These are phyloP conservation scores for Drosophila punjabiensis DNA, from an alignment of 1,140 invertebrate genomes.

Conservation along the genomic window DNA sequence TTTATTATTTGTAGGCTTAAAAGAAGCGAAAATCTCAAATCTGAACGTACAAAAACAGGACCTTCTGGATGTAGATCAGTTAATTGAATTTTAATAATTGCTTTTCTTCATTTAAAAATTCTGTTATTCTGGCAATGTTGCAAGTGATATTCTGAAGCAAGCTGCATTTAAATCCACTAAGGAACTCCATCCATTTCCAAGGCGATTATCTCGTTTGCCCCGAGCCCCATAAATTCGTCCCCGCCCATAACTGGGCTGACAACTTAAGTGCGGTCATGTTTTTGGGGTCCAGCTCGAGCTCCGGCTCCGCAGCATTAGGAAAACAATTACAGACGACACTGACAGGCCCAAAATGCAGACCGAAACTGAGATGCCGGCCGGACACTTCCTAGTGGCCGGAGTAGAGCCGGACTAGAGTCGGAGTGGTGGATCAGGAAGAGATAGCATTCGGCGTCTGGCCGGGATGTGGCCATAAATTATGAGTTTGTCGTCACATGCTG, in stretches of 20 bases:
- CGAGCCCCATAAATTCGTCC: slow-evolving; percentile 63
- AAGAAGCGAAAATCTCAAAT: not conserved
- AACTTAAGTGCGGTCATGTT: slow-evolving; percentile 77
- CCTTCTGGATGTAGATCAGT: too few relatives aligned
- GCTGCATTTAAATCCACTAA: slow-evolving; percentile 24
- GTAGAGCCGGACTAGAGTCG: not conserved
- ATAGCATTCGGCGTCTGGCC: slow-evolving; percentile 65
- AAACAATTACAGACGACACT: slow-evolving; percentile 77
- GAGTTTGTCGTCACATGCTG: slow-evolving; percentile 75
- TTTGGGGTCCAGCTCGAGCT: slow-evolving; percentile 48
- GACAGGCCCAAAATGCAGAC: slow-evolving; percentile 45
- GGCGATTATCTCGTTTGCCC: slow-evolving; percentile 38
- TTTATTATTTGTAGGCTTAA: slow-evolving; percentile 16
- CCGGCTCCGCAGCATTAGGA: slow-evolving; percentile 62
- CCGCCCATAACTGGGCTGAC: slow-evolving; percentile 70
- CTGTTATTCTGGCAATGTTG: not conserved
- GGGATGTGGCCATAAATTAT: slow-evolving; percentile 73
- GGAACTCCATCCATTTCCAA: slow-evolving; percentile 10
- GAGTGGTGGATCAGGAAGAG: slow-evolving; percentile 36
- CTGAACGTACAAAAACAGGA: too few relatives aligned
- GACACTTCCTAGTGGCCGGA: slow-evolving; percentile 21
- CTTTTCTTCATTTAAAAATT: not conserved
- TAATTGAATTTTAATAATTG: not conserved
- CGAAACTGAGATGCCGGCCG: slow-evolving; percentile 19
- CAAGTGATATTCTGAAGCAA: not conserved